Base-by-base conservation (phyloP, 2,888 invertebrate species). In the Tanypteryx hageni region DNA sequence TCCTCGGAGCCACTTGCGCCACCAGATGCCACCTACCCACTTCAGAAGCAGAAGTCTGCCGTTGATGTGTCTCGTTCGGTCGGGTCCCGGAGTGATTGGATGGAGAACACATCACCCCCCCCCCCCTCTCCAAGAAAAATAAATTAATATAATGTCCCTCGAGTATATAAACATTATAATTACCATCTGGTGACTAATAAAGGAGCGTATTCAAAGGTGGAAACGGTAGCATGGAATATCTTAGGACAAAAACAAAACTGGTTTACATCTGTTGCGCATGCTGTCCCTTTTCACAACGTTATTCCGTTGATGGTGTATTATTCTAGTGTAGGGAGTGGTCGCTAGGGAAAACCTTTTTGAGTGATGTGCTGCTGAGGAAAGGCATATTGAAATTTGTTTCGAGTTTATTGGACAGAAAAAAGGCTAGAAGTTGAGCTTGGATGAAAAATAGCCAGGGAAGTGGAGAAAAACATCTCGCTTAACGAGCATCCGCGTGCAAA, bases 1-100 rank as follows among this genome's bases (percentile, higher is more conserved):
- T 83, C 83, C 57, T 83, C 83, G 31, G 86, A 59, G 59, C 86
- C 86, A 61, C 86, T 86, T 86, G 86, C 61, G 86, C 61, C 64
- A 8, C 89, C 89, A 68, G 64, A 68, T 64, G 64, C 64, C 86
- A 10, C 56, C 89, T 44, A 9, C 64, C 44, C 64, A 16, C 61
- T n/a, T 31, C 61, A 31, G 64, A 89, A 61, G 76, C 76, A 68
- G 64, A 64, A 44, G 68, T 89, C 89, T 89, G 59, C 89, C 64
- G 27, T 14, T n/a, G 59, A 61, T 18, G 22, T 27, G 76, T 13
- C 18, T 76, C 27, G 11, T 27, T 22, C 11, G 76, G 22, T 76
- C 76, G 22, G 22, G 76, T 3, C 1, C 44, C 5, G 44, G 44
- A 76, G 76, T 76, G 76, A 76, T 76, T 76, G 8, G 76, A 18